Conservation (phyloP, 2,888 invertebrate genomes). For the Nephrotoma appendiculata region DNA sequence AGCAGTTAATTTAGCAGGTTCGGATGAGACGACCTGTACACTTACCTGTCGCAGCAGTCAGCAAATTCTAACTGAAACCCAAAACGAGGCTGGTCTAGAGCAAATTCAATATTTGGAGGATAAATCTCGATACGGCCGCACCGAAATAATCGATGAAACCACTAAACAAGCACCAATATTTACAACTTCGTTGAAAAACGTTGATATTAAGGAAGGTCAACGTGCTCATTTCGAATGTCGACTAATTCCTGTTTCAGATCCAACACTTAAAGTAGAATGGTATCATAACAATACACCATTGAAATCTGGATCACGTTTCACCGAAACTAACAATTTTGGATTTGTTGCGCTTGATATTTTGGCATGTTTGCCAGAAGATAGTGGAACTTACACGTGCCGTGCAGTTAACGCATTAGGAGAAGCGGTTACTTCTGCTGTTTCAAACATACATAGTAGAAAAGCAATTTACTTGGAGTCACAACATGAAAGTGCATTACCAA, state of each 20-base stretch:
- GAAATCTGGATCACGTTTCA: slow-evolving; percentile 88
- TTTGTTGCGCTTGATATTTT: slow-evolving; percentile 94
- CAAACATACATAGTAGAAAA: slow-evolving; percentile 68
- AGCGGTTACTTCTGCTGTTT: slow-evolving; percentile 80
- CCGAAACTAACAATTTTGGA: slow-evolving; percentile 93
- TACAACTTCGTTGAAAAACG: slow-evolving; percentile 79
- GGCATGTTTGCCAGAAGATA: slow-evolving; percentile 90
- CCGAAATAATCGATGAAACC: slow-evolving; percentile 62
- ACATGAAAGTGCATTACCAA: slow-evolving; percentile 70
- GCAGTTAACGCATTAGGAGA: slow-evolving; percentile 86
- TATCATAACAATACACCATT: slow-evolving; percentile 82
- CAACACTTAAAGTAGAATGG: slow-evolving; percentile 91
- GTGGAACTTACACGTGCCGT: slow-evolving; percentile 88
- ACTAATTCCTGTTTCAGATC: slow-evolving; percentile 84
- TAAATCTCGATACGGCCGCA: slow-evolving; percentile 57
- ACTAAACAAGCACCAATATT: slow-evolving; percentile 88
- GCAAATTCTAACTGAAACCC: slow-evolving; percentile 70
- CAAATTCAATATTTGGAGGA: slow-evolving; percentile 86
- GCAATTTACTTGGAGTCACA: slow-evolving; percentile 79
- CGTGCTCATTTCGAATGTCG: slow-evolving; percentile 90
- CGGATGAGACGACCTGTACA: slow-evolving; percentile 67
- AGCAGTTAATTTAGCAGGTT: slow-evolving; percentile 80
- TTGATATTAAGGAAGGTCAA: slow-evolving; percentile 88
- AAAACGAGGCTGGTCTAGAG: slow-evolving; percentile 76
- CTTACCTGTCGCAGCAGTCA: slow-evolving; percentile 59